phyloP scores from a whole-genome alignment of 2,797 vertebrate genomes.

The Setipinna tenuifilis region DNA sequence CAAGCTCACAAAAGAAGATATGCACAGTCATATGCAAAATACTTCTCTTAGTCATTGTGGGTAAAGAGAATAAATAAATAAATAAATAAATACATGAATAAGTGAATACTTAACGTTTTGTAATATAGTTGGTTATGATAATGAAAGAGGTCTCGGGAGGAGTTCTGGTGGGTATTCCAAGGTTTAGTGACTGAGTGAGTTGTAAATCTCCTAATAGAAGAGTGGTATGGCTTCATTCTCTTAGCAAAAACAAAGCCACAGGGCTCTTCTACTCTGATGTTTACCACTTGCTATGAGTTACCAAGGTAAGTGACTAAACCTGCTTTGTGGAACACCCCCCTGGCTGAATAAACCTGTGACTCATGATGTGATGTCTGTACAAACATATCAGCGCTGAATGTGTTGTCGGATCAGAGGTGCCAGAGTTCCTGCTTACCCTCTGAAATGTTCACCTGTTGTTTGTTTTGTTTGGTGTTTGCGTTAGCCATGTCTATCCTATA shows the following conservation, averaged over 20 bases:
- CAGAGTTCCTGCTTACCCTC: conserved; percentile 2
- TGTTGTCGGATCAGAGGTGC: not conserved
- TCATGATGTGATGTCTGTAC: not conserved
- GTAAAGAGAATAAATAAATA: too few species aligned
- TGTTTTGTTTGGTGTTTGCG: conserved; percentile 1
- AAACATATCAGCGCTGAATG: conserved; percentile 21
- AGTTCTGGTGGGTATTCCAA: not conserved
- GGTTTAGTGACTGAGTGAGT: too few species aligned
- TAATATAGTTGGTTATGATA: not conserved
- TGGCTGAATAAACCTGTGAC: not conserved
- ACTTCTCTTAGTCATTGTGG: not conserved
- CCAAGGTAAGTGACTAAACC: too few species aligned
- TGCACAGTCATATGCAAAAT: not conserved
- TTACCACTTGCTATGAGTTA: too few species aligned
- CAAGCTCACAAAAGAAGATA: not conserved
- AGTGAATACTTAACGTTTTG: not conserved
- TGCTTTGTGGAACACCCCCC: too few species aligned
- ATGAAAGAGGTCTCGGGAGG: not conserved
- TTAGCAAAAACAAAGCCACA: too few species aligned
- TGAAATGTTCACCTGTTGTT: not conserved
- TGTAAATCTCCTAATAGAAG: too few species aligned
- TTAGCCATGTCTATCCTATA: conserved; percentile 42
- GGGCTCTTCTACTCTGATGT: too few species aligned
- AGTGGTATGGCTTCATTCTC: too few species aligned
- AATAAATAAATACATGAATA: too few species aligned